Conservation (phyloP, 2,888 invertebrate genomes). For the Caradrina kadenii region DNA sequence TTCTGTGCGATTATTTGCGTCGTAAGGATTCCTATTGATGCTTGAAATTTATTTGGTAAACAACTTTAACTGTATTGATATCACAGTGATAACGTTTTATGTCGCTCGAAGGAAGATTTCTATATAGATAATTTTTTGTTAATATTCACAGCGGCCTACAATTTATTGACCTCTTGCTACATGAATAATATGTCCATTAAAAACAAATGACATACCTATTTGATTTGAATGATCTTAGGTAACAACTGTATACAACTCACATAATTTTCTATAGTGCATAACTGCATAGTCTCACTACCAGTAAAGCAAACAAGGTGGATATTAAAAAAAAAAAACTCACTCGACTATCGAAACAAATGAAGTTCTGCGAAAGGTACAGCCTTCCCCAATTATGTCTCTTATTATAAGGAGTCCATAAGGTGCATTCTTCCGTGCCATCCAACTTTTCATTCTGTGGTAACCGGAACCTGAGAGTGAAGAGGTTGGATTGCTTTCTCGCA, state of each 20-base stretch:
- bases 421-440: conserved; percentile 97
- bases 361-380: conserved; percentile 97
- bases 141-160: background rate
- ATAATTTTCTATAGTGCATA: too few relatives aligned
- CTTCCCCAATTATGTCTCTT: conserved; percentile 97
- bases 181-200: background rate
- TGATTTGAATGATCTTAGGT: too few relatives aligned
- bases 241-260: too few relatives aligned
- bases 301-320: background rate
- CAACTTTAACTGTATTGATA: background rate
- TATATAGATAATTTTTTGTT: background rate
- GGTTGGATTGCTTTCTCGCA: conserved; percentile 97
- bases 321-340: conserved; percentile 88
- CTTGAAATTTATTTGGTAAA: background rate
- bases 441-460: conserved; percentile 97
- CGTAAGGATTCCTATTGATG: background rate
- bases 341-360: conserved; percentile 98
- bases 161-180: background rate
- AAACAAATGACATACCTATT: too few relatives aligned
- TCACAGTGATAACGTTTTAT: conserved; percentile 3
- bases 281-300: background rate
- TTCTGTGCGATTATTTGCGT: background rate
- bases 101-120: background rate
- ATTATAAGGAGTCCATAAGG: conserved; percentile 98
- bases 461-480: conserved; percentile 95